phyloP scores from a whole-genome alignment of 2,113 vertebrate species.

The Pseudopipra pipra region DNA sequence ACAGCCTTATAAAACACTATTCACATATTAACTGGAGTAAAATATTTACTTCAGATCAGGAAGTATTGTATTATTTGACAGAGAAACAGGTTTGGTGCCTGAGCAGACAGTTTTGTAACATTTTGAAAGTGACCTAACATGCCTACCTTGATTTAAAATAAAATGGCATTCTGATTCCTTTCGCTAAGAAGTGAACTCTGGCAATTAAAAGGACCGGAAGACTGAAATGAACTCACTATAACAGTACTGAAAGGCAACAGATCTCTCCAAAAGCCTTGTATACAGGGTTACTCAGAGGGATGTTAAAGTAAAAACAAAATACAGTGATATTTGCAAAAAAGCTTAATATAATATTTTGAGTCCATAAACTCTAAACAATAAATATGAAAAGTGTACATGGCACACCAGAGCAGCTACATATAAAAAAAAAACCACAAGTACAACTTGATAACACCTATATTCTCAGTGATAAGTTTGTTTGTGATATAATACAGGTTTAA shows the following conservation, averaged over 20 bases:
- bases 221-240: background rate
- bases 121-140: background rate
- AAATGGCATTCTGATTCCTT: background rate
- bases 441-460: conserved; percentile 15
- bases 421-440: conserved; percentile 8
- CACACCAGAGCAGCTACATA: conserved; percentile 33
- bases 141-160: background rate
- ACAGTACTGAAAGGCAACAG: background rate
- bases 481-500: conserved; percentile 35
- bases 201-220: background rate
- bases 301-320: conserved; percentile 13
- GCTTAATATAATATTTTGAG: conserved; percentile 44
- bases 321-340: background rate
- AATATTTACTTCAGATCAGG: background rate
- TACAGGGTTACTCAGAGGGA: background rate
- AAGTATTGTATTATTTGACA: background rate
- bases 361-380: conserved; percentile 62
- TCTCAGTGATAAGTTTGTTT: background rate
- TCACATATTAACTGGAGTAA: background rate
- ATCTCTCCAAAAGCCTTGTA: background rate
- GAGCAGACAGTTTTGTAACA: background rate
- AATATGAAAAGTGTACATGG: conserved; percentile 56
- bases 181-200: background rate
- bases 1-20: background rate
- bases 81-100: background rate